A percentile compares a stretch with the other conserved stretches of the same genome.
Evolutionary conservation across 2,113 vertebrate species (phyloP).

Genomic region (Pterocles orientalis): DNA sequence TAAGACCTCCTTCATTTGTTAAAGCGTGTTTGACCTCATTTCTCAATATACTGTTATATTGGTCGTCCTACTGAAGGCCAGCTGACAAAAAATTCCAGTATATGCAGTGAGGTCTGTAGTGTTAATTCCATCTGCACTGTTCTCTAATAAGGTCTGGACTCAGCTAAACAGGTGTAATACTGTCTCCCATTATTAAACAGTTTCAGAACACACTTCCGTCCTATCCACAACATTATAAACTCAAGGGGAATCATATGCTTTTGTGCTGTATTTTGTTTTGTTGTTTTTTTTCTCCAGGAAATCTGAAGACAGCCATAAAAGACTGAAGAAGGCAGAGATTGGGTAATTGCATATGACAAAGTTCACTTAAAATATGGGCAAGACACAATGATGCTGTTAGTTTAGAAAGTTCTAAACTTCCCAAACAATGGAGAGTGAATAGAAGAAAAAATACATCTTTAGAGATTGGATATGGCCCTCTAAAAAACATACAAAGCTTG

Average conservation of each 20-base stretch:
- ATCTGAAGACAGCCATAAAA: not conserved
- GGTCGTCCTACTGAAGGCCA: not conserved
- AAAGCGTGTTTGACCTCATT: not conserved
- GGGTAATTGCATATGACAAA: not conserved
- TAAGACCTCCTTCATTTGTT: not conserved
- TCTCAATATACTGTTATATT: not conserved
- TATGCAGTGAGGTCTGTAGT: not conserved
- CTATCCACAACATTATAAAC: not conserved
- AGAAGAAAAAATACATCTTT: not conserved
- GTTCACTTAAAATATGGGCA: not conserved
- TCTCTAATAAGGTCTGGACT: not conserved
- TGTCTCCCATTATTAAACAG: not conserved
- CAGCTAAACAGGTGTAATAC: not conserved
- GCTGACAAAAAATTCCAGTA: not conserved
- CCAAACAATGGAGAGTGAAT: not conserved
- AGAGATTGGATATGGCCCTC: not conserved
- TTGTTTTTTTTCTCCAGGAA: not conserved
- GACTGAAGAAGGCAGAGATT: not conserved
- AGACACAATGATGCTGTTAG: not conserved
- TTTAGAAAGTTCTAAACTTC: not conserved
- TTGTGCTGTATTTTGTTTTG: not conserved
- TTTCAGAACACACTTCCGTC: not conserved
- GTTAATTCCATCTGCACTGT: not conserved
- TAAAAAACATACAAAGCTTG: not conserved
- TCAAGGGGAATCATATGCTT: not conserved